Evolutionary conservation across 2,888 invertebrate genomes (phyloP), one percentile per base, ranked within the genome.

Genomic region (Tetheella fluctuosa): DNA sequence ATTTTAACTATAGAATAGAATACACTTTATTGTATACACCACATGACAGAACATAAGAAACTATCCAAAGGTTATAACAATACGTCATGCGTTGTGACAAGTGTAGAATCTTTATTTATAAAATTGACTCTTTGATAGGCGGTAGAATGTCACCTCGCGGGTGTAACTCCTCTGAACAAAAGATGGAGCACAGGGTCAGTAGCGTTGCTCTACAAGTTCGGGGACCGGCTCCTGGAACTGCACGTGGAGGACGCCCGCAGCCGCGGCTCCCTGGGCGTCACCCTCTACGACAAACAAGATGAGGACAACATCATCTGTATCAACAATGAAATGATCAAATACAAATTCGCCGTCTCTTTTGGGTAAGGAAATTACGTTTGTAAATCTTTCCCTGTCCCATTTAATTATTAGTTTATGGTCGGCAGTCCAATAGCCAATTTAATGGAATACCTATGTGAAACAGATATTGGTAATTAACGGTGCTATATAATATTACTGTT

Each of bases 61-160:
- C n/a, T n/a, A n/a, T n/a, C n/a, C n/a, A n/a, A n/a, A n/a, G n/a
- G n/a, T n/a, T n/a, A n/a, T n/a, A n/a, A n/a, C n/a, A n/a, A n/a
- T n/a, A n/a, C n/a, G n/a, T n/a, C n/a, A n/a, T n/a, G n/a, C n/a
- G n/a, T n/a, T 37, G 13, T 15, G 37, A 15, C 37, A 37, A 15
- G 1, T 5, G 30, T 8, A 30, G 8, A 30, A 30, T 6, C 1
- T 5, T 8, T 5, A 34, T 34, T 39, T 5, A n/a, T 39, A 15
- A 39, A n/a, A 34, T 34, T 4, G 4, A 7, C 4, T 37, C 0
- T 37, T 37, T 13, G 37, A 39, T 69, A 92, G 92, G 84, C 91
- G 0, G 83, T 83, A 0, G 90, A 91, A 61, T 92, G 92, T 63
- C 87, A 91, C 67, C 73, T 93, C 17, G 85, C 88, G 0, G 90